phyloP scores from a whole-genome alignment of 2,113 vertebrate species.

The Zapornia atra region DNA sequence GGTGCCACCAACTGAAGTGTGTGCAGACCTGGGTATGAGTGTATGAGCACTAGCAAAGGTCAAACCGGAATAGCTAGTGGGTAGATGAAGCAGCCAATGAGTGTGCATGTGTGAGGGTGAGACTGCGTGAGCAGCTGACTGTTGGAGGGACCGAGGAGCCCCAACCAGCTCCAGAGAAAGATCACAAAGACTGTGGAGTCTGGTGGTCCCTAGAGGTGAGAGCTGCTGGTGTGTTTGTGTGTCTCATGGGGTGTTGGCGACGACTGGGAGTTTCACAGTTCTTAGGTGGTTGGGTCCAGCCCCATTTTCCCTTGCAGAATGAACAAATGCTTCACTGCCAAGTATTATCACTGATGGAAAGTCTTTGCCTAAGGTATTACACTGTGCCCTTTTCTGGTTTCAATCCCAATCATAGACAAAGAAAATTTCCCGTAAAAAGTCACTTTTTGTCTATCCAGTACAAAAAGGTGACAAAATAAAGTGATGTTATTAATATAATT shows the following conservation, averaged over 20 bases:
- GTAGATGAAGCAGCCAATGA: neutral
- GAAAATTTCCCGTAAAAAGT: neutral
- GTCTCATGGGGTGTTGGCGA: neutral
- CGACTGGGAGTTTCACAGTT: neutral
- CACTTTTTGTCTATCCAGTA: neutral
- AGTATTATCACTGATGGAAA: neutral
- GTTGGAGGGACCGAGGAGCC: neutral
- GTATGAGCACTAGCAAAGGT: neutral
- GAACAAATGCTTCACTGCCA: neutral
- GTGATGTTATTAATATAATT: neutral
- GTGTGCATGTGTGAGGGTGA: no score
- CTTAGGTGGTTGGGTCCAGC: neutral
- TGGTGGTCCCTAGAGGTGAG: neutral
- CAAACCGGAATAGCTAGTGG: neutral
- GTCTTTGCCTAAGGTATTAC: neutral
- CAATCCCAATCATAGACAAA: fast-evolving
- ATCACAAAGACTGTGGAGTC: fast-evolving
- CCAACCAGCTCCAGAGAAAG: neutral
- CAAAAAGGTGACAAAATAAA: neutral
- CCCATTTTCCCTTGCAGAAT: neutral
- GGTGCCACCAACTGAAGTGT: fast-evolving
- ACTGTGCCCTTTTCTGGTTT: neutral
- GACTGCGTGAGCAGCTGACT: neutral
- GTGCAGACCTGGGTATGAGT: fast-evolving
- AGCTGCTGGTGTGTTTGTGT: neutral